Evolutionary conservation across 2,888 invertebrate genomes (phyloP).

Genomic region (Microctonus hyperodae): DNA sequence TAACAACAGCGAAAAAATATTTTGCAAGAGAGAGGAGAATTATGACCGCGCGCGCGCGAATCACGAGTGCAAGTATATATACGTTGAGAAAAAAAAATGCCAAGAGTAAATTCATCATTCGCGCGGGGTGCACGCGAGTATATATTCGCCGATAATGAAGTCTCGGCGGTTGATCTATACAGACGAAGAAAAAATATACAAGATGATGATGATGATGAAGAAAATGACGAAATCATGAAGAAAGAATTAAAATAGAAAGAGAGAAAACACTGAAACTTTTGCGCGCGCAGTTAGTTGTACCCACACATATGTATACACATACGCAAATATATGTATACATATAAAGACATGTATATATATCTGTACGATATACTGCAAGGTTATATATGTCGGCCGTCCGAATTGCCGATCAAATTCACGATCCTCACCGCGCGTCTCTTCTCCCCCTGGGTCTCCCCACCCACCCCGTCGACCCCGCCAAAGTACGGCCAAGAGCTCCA

Average conservation of each 20-base stretch:
- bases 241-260: slow-evolving; percentile 27
- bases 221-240: neutral
- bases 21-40: no score
- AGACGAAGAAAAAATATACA: slow-evolving; percentile 23
- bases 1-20: no score
- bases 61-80: neutral
- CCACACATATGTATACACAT: neutral
- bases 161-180: slow-evolving; percentile 30
- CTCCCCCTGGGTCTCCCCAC: slow-evolving; percentile 45
- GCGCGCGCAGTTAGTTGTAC: slow-evolving; percentile 17
- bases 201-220: no score
- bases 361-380: slow-evolving; percentile 11
- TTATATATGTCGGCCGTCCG: slow-evolving; percentile 35
- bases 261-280: slow-evolving; percentile 18
- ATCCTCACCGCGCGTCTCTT: slow-evolving; percentile 41
- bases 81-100: neutral
- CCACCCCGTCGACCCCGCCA: slow-evolving; percentile 43
- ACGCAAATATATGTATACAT: neutral
- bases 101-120: neutral
- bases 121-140: neutral
- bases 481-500: slow-evolving; percentile 52
- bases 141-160: slow-evolving; percentile 36
- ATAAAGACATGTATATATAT: neutral
- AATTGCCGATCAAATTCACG: slow-evolving; percentile 61
- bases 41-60: no score